These are phyloP conservation scores for Machimus atricapillus DNA, from an alignment of 2,888 invertebrate genomes.

Conservation along the genomic window DNA sequence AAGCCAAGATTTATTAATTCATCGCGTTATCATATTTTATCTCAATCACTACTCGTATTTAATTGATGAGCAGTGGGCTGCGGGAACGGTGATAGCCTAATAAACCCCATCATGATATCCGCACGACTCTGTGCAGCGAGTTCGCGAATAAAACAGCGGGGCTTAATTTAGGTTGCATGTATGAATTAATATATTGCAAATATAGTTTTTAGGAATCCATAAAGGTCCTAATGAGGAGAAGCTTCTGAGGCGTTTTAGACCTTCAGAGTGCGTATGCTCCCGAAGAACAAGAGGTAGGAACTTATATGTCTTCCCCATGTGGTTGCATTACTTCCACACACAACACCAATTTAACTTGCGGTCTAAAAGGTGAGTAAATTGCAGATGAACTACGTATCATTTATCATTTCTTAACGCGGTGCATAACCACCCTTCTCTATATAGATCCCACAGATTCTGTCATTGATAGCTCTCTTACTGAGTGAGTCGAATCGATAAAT, in stretches of 20 bases:
- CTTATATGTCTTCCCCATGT: background rate
- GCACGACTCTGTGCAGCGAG: background rate
- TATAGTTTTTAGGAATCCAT: background rate
- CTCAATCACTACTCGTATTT: background rate
- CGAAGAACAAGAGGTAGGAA: background rate
- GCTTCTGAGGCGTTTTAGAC: background rate
- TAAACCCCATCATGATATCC: background rate
- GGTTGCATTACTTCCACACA: constrained; percentile 1
- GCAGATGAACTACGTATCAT: constrained; percentile 8
- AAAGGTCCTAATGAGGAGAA: background rate
- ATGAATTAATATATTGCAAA: background rate
- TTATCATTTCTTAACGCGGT: background rate
- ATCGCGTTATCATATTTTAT: background rate
- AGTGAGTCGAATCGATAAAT: constrained; percentile 3
- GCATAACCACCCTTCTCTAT: background rate
- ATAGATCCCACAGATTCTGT: background rate
- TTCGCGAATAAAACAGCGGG: background rate
- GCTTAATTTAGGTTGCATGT: background rate
- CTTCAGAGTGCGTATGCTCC: background rate
- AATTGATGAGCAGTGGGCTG: background rate
- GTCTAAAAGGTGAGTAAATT: constrained; percentile 28
- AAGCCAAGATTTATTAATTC: constrained; percentile 1
- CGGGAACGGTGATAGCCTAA: background rate
- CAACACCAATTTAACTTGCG: constrained; percentile 9
- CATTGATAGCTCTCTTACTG: background rate